Conservation (phyloP, 1,140 invertebrate species). For the Cherax destructor region DNA sequence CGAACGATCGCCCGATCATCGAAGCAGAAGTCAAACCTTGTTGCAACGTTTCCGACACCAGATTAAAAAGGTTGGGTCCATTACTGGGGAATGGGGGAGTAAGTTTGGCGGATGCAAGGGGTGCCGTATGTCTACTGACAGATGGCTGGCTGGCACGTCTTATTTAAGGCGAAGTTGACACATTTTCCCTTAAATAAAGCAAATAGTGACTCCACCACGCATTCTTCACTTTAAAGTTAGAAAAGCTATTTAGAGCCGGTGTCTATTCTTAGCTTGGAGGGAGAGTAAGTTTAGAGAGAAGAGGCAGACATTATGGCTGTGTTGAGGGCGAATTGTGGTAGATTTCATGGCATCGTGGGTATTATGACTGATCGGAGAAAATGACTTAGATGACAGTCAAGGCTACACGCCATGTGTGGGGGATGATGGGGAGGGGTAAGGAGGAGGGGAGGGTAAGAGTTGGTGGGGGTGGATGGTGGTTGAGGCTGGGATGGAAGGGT, state of each 20-base stretch:
- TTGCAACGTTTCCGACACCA: constrained; percentile 55
- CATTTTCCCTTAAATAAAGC: not conserved
- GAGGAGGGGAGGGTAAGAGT: not conserved
- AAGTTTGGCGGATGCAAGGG: constrained; percentile 50
- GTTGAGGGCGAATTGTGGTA: not conserved
- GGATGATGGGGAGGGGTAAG: not conserved
- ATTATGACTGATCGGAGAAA: constrained; percentile 59
- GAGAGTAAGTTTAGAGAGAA: not conserved
- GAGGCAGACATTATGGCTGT: not conserved
- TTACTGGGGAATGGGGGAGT: constrained; percentile 60
- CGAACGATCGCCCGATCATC: not conserved
- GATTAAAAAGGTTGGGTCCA: constrained; percentile 67
- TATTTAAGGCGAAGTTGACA: not conserved
- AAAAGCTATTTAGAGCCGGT: not conserved
- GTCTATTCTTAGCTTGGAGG: not conserved
- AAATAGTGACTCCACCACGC: not conserved
- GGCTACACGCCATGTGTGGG: constrained; percentile 28
- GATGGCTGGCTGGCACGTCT: not conserved
- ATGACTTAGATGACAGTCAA: constrained; percentile 63
- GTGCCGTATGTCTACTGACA: constrained; percentile 50
- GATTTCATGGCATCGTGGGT: constrained; percentile 52
- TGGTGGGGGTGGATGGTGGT: not conserved
- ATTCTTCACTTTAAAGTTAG: not conserved
- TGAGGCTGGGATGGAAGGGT: not conserved
- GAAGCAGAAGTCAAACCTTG: constrained; percentile 28